These are phyloP conservation scores for Nesogale talazaci DNA, from an alignment of 2,113 vertebrate genomes.

Conservation along the genomic window DNA sequence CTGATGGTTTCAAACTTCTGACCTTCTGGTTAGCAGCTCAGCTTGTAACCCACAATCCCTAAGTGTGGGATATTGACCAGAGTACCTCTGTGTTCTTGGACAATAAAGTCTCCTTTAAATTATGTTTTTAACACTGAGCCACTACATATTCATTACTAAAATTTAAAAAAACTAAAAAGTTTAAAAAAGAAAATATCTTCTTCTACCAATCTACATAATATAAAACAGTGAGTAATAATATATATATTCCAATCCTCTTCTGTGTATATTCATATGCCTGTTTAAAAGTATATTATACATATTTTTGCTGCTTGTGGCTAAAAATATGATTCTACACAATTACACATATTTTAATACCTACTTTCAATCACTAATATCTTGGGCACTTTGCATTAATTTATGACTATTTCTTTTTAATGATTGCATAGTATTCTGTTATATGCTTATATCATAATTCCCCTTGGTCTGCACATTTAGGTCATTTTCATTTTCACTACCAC, in stretches of 20 bases:
- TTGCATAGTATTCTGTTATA: background rate
- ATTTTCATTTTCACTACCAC: conserved; percentile 7
- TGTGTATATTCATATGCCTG: background rate
- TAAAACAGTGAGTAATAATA: background rate
- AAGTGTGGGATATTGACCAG: conserved; percentile 3
- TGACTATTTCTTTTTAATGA: background rate
- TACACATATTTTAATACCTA: background rate
- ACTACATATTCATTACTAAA: background rate
- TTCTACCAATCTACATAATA: background rate
- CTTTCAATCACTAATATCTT: background rate
- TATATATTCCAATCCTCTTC: background rate
- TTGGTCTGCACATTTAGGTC: background rate
- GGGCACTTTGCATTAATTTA: background rate
- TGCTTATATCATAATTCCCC: conserved; percentile 6
- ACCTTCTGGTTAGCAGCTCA: no score
- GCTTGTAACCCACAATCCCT: no score
- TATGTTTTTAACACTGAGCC: background rate
- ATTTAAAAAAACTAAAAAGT: background rate
- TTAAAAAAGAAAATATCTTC: conserved; percentile 3
- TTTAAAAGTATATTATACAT: background rate
- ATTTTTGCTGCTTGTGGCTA: background rate
- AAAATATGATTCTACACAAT: conserved; percentile 22
- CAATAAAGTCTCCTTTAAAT: background rate
- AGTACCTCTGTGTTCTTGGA: background rate
- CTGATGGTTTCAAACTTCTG: no score